phyloP scores from a whole-genome alignment of 2,888 invertebrate genomes.

The Luperina testacea region DNA sequence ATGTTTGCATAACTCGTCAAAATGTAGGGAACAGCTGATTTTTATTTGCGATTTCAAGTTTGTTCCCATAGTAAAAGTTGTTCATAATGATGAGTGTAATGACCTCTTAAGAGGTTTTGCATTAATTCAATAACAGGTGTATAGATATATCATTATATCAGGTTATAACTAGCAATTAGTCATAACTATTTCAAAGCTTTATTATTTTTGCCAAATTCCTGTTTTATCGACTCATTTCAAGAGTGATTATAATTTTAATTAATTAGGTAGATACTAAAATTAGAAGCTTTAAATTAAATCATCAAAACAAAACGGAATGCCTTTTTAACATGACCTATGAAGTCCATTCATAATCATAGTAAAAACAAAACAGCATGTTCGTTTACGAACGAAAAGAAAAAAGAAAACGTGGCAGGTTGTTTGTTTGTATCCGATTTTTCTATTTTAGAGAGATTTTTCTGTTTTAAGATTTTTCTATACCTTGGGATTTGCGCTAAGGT shows the following conservation, averaged over 20 bases:
- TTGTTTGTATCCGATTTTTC: conserved; percentile 5
- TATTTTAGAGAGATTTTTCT: too few species aligned
- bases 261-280: background rate
- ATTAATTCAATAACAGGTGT: too few species aligned
- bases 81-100: too few species aligned
- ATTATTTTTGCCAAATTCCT: background rate
- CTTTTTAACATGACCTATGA: background rate
- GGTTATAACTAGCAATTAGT: background rate
- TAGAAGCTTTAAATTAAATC: background rate
- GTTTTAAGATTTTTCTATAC: too few species aligned
- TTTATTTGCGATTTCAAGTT: too few species aligned
- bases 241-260: background rate
- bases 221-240: background rate
- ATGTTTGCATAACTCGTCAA: too few species aligned
- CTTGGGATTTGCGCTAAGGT: too few species aligned
- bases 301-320: background rate
- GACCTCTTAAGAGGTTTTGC: too few species aligned
- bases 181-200: too few species aligned
- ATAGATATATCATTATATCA: too few species aligned
- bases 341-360: conserved; percentile 1
- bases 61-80: too few species aligned
- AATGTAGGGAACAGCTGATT: too few species aligned
- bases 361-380: background rate
- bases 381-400: conserved; percentile 1
- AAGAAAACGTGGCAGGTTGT: conserved; percentile 23